Base-by-base conservation (phyloP, 2,113 vertebrate genomes). In the Promerops cafer region DNA sequence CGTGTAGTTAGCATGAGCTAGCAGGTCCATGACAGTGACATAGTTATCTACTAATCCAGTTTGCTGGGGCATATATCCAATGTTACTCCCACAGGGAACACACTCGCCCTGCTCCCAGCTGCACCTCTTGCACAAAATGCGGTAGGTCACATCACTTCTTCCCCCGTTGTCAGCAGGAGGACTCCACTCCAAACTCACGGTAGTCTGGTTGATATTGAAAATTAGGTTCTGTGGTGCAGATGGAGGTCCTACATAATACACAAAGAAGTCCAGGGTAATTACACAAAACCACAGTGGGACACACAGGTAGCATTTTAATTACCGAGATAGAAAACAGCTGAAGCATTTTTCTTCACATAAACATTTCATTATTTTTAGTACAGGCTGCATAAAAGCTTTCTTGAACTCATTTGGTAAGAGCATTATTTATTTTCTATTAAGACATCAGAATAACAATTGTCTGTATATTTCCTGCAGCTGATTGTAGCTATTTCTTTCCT, bases 191-290 rank as follows among this genome's bases (percentile, higher is more conserved):
- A 99, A 98, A 97, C 98, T 99, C 63, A 99, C 99, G 3, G 99
- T 99, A 90, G 99, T 99, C 98, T 99, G 99, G 98, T 99, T 99
- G 98, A 99, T 99, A 98, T 99, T 99, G 98, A 99, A 99, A 97
- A 99, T 99, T 95, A 99, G 98, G 98, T 99, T 99, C 97, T 99
- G 99, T 39, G 99, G 99, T 93, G 99, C 99, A 50, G 99, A 99
- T 72, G 99, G 99, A 96, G 99, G 99, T 97, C 99, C 99, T 98
- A 98, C 81, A 53, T 96, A 95, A 97, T 72, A 93, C 40, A 97
- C 52, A 96, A 96, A 78, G 88, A 87, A 96, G 63, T 84, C 91
- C 74, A 45, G 27, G 54, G 83, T 94, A 95, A 97, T 94, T 74
- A 56, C 35, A 70, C 27, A 87, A 93, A 95, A 77, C 24, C 70